phyloP scores from a whole-genome alignment of 2,888 invertebrate genomes.

The Onthophagus sagittarius region DNA sequence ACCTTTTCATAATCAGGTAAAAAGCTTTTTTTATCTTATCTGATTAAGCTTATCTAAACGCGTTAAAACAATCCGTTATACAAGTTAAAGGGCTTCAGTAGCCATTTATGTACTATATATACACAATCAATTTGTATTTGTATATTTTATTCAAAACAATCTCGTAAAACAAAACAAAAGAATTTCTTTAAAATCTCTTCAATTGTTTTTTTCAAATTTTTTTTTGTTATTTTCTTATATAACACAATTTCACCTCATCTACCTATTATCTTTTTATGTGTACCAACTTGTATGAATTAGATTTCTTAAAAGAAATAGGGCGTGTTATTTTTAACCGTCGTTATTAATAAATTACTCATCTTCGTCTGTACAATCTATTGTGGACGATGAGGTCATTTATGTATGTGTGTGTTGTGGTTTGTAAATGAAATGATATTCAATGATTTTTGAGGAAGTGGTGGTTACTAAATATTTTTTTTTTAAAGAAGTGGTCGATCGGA shows the following conservation, averaged over 20 bases:
- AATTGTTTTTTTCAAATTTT: neutral
- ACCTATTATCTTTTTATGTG: slow-evolving; percentile 1
- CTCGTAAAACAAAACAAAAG: neutral
- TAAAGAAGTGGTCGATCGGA: too few species aligned
- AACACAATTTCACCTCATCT: neutral
- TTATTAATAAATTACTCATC: slow-evolving; percentile 13
- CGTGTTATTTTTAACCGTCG: slow-evolving; percentile 1
- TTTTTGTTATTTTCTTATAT: neutral
- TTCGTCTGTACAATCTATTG: neutral
- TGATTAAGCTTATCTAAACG: neutral
- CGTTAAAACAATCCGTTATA: neutral
- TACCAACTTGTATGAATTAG: slow-evolving; percentile 8
- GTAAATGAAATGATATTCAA: neutral
- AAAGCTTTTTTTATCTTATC: slow-evolving; percentile 6
- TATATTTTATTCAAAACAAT: neutral
- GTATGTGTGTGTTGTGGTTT: neutral
- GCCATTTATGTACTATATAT: neutral
- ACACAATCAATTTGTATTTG: slow-evolving; percentile 4
- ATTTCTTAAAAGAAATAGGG: neutral
- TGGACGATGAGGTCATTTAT: neutral
- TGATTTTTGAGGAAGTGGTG: neutral
- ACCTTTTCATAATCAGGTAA: slow-evolving; percentile 23
- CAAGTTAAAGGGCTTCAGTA: neutral
- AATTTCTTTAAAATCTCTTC: too few species aligned
- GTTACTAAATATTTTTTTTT: too few species aligned